These are phyloP conservation scores for Hetaerina titia DNA, from an alignment of 2,888 invertebrate species.

Conservation along the genomic window DNA sequence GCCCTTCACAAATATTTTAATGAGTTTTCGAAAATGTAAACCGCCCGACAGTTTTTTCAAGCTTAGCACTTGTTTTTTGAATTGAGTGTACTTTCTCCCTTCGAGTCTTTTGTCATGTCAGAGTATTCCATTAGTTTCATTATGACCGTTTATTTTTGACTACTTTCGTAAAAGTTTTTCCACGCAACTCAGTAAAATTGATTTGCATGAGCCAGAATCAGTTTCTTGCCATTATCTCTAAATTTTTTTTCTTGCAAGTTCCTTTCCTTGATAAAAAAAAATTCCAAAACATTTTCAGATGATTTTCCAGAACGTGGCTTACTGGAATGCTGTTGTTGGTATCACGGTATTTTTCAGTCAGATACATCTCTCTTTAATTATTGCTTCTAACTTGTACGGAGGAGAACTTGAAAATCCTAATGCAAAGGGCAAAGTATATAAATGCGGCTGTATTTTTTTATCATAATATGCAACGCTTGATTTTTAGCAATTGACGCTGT, in stretches of 20 bases:
- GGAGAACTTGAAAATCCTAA: background rate
- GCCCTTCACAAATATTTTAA: slow-evolving; percentile 4
- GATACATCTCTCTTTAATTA: slow-evolving; percentile 32
- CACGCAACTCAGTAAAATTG: background rate
- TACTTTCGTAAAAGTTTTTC: background rate
- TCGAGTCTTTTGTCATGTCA: slow-evolving; percentile 46
- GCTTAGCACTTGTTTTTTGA: slow-evolving; percentile 37
- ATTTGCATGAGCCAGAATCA: slow-evolving; percentile 65
- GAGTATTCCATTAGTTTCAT: slow-evolving; percentile 28
- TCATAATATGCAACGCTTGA: slow-evolving; percentile 45
- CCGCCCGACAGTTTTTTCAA: slow-evolving; percentile 12
- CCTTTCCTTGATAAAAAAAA: slow-evolving; percentile 57
- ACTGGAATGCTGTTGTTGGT: slow-evolving; percentile 62
- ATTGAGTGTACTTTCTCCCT: slow-evolving; percentile 41
- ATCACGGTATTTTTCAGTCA: slow-evolving; percentile 39
- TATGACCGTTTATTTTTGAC: slow-evolving; percentile 12
- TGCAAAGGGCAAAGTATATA: slow-evolving; percentile 47
- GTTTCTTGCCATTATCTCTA: slow-evolving; percentile 45
- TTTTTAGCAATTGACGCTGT: slow-evolving; percentile 63
- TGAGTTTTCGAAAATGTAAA: background rate
- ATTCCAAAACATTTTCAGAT: slow-evolving; percentile 18
- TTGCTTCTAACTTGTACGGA: slow-evolving; percentile 43
- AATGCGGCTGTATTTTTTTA: slow-evolving; percentile 37
- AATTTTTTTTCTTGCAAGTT: slow-evolving; percentile 55
- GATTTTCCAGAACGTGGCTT: slow-evolving; percentile 66